Base-by-base conservation (phyloP, 2,113 vertebrate species). In the Maccullochella peelii region DNA sequence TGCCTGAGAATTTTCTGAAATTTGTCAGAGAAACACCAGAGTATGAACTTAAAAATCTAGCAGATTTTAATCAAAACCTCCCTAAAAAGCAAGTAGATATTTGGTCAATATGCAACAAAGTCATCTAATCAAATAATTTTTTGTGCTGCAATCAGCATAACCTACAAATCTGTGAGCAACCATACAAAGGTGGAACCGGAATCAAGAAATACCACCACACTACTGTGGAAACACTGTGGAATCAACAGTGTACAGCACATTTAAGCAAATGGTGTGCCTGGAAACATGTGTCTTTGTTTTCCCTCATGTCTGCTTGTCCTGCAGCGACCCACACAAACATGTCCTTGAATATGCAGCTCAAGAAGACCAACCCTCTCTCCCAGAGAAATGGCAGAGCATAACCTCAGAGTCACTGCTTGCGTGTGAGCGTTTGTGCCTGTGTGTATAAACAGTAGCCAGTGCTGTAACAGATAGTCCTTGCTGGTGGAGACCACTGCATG, bases 401-500 rank as follows among this genome's bases (percentile, higher is more conserved):
- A 79, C 52, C 79, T 50, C 50, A n/a, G 27, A 70, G 38, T 77
- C 38, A 67, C 10, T 58, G 69, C 30, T 10, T 71, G 36, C 55
- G 70, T 58, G 66, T 77, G 14, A 38, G 38, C 6, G 38, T 38
- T 72, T 52, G 3, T 61, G 69, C 61, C 9, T 42, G 73, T 74
- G 58, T 79, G 44, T 59, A n/a, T 65, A 69, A 74, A 77, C 71
- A 71, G 69, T 52, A 33, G 23, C 36, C 55, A 27, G 61, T 66
- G 77, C 50, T 80, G 59, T 74, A 69, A 73, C 77, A 74, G 62
- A 85, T 63, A 78, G 80, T 79, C 68, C 79, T 69, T 44, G 81
- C 71, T 85, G 77, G 70, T 82, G 72, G 66, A 69, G 79, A 82
- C 47, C 65, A 14, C 76, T 66, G 83, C 85, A 87, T 93, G 74